Evolutionary conservation across 1,140 invertebrate genomes (phyloP).

Genomic region (Alviniconcha marisindica): DNA sequence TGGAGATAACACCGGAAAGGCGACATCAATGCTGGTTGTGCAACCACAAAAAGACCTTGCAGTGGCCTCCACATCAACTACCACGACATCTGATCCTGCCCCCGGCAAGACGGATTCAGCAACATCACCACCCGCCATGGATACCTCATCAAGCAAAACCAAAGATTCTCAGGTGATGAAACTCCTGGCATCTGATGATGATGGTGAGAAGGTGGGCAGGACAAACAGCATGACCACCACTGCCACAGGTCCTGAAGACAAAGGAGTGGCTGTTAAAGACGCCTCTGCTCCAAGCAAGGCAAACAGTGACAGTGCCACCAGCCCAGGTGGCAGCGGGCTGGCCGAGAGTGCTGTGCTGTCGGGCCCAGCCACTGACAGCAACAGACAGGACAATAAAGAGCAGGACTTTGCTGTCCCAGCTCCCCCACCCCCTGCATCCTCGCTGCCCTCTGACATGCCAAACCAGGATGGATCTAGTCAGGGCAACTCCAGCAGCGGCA

Average conservation of each 20-base stretch:
- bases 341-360: not conserved
- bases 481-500: not conserved
- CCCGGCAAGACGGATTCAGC: not conserved
- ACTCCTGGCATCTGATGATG: not conserved
- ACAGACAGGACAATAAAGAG: not conserved
- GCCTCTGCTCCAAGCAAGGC: not conserved
- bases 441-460: not conserved
- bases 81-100: not conserved
- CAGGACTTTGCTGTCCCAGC: not conserved
- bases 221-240: not conserved
- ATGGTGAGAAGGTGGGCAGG: not conserved
- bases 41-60: not conserved
- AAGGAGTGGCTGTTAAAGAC: not conserved
- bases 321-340: no score
- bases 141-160: not conserved
- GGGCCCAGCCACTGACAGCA: not conserved
- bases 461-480: constrained; percentile 11
- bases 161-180: constrained; percentile 17
- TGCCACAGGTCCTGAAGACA: no score
- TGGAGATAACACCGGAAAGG: not conserved
- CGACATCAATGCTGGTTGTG: not conserved
- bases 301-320: not conserved
- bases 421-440: not conserved
- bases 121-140: not conserved
- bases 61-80: not conserved